Evolutionary conservation across 2,888 invertebrate genomes (phyloP).

Genomic region (Aspidiotus destructor): DNA sequence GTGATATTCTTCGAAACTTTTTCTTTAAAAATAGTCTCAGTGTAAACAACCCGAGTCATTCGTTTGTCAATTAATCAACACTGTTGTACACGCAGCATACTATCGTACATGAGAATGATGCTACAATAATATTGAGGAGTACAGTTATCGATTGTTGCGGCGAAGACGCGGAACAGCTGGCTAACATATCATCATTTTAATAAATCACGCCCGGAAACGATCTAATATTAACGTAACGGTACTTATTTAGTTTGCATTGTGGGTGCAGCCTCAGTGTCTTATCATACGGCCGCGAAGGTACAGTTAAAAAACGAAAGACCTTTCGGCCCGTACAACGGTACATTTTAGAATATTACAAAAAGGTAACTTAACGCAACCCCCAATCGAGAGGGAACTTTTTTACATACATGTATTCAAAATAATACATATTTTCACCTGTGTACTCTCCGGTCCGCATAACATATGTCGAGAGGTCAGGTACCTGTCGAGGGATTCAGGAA

Average conservation of each 20-base stretch:
- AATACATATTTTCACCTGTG: not conserved
- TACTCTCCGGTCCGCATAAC: not conserved
- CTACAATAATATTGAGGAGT: not conserved
- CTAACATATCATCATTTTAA: conserved; percentile 13
- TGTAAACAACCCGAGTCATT: not conserved
- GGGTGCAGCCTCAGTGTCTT: conserved; percentile 1
- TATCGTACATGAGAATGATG: too few relatives aligned
- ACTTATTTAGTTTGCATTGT: conserved; percentile 1
- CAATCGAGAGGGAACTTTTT: conserved; percentile 1
- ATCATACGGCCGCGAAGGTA: too few relatives aligned
- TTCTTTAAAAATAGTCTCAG: not conserved
- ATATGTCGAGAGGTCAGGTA: not conserved
- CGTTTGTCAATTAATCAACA: conserved; percentile 1
- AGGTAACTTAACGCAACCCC: not conserved
- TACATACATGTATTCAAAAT: too few relatives aligned
- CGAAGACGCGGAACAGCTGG: conserved; percentile 9
- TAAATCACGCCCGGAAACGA: conserved; percentile 16
- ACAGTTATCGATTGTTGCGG: not conserved
- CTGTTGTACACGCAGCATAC: not conserved
- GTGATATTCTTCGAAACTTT: not conserved
- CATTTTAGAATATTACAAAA: not conserved
- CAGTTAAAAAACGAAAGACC: not conserved
- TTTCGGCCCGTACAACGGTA: not conserved
- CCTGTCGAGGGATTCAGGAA: conserved; percentile 4
- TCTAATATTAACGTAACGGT: conserved; percentile 15